Evolutionary conservation across 2,797 vertebrate species (phyloP), one percentile per base, ranked within the genome.

Genomic region (Coccyzus lansbergi): DNA sequence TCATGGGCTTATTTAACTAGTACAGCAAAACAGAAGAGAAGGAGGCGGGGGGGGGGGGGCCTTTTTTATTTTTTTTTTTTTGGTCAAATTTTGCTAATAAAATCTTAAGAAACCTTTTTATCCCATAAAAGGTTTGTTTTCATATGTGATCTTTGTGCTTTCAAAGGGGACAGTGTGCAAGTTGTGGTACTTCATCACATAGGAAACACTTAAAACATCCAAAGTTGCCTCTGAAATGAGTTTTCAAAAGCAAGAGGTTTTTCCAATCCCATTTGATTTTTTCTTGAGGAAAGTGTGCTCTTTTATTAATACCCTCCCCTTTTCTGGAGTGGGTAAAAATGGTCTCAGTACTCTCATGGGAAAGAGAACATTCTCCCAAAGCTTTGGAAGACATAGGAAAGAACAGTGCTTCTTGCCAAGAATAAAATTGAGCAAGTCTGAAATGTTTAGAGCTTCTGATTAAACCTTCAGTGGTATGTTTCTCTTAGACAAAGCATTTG

Each of bases 401-500:
- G 96, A 95, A 71, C 52, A 55, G 12, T 88, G 56, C 42, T 97
- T 93, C 96, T 90, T 96, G 95, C 96, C 95, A 98, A 97, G 90
- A 97, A 97, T 82, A 96, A 97, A 97, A 97, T 84, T 69, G 90
- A 94, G 75, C 81, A 97, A 91, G 83, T 83, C 92, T 96, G 92
- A 97, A 97, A 96, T 95, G 84, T 94, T 97, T 97, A 95, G 78
- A 89, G 80, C 93, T 97, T 97, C 95, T 97, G 96, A 97, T 97
- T 97, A 97, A 98, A 97, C 63, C 84, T 97, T 97, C 96, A 95
- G 85, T 96, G 84, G 79, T 94, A 91, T 90, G 81, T 97, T 97
- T 97, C 96, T 94, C 83, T 97, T 96, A 97, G 92, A 97, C 96
- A 96, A 97, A 97, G 94, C 94, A 97, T 97, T 97, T 97, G 95